Conservation (phyloP, 2,888 invertebrate genomes). For the Ochropleura leucogaster region DNA sequence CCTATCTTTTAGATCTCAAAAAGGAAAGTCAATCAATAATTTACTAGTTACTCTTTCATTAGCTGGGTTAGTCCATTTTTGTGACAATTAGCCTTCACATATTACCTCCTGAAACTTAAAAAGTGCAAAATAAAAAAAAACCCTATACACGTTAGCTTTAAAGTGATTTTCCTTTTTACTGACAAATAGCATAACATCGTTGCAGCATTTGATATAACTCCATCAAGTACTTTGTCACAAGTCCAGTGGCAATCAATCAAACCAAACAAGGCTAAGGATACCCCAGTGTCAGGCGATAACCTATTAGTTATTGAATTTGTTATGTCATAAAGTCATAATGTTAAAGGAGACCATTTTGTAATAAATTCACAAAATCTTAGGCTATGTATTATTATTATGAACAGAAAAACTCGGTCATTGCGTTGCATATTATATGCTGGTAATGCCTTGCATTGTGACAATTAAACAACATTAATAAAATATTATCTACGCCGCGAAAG, state of each 20-base stretch:
- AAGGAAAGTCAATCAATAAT: not conserved
- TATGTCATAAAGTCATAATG: conserved; percentile 23
- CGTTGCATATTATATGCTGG: too few relatives aligned
- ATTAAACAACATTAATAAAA: too few relatives aligned
- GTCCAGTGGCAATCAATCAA: conserved; percentile 40
- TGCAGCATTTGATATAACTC: conserved; percentile 27
- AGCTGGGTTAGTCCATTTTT: not conserved
- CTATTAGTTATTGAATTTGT: conserved; percentile 35
- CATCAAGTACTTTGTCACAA: conserved; percentile 11
- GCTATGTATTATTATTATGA: not conserved
- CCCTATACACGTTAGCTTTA: not conserved
- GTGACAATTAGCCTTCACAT: not conserved
- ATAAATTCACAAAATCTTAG: conserved; percentile 4
- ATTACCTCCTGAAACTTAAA: not conserved
- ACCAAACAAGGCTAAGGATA: conserved; percentile 46
- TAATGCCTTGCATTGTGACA: too few relatives aligned
- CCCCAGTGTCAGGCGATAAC: conserved; percentile 35
- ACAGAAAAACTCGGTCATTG: not conserved
- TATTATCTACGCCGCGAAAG: too few relatives aligned
- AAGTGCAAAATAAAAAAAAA: not conserved
- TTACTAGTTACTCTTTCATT: not conserved
- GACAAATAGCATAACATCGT: conserved; percentile 13
- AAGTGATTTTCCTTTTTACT: not conserved
- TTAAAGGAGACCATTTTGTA: conserved; percentile 15
- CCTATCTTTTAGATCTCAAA: not conserved